Evolutionary conservation across 2,888 invertebrate genomes (phyloP), one percentile per base, ranked within the genome.

Genomic region (Fissipunctia ypsillon): DNA sequence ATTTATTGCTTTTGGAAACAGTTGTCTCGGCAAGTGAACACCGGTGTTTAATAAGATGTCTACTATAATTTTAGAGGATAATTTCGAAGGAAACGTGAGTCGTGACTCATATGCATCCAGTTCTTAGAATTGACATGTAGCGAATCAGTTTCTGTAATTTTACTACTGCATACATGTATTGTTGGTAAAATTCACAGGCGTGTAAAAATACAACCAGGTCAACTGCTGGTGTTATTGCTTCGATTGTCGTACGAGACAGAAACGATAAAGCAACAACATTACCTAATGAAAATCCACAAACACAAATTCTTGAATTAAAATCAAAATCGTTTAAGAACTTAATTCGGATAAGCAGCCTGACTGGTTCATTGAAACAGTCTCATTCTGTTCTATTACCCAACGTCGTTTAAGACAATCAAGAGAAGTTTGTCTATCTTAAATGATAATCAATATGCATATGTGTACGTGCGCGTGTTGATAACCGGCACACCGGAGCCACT

Each of bases 1-100:
- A 69, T 78, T 78, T 81, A 85, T 83, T 66, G 66, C 64, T 73
- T 72, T 79, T 69, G 67, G 50, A 60, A 71, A 64, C 61, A 80
- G 70, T 74, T 74, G 79, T 76, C 70, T 70, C 64, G 69, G 65
- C 78, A 73, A 76, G 66, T 69, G 86, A 86, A 88, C 89, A 88
- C 89, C 88, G 85, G 86, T 85, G 76, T 69, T 59, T 70, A 73
- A 81, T 84, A 76, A 83, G 71, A 75, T 61, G 25, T 48, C 57
- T 73, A 69, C 57, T 66, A 56, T 73, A 68, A 69, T 71, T 74
- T 74, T 64, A 61, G 56, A 79, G 66, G 69, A 71, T 57, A 50
- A 65, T 72, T 73, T 70, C 60, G 43, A 48, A 73, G 68, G 69
- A 73, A 69, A 77, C 78, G 76, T 83, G 75, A 84, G 69, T 75